A percentile compares a stretch with the other conserved stretches of the same genome.
Evolutionary conservation across 2,888 invertebrate genomes (phyloP).

Genomic region (Carcina quercana): DNA sequence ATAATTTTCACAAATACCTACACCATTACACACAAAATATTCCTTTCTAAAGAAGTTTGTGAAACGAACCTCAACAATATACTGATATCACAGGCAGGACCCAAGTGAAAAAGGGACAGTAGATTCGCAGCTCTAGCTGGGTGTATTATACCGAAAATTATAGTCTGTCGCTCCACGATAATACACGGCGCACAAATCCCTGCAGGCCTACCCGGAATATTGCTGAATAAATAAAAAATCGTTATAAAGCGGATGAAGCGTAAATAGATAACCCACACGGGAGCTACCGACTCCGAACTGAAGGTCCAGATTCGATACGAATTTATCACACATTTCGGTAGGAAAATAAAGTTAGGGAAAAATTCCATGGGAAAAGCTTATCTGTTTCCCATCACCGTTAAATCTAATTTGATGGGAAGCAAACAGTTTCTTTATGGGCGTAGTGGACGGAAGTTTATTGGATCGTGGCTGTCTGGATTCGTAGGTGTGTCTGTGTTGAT

Average conservation of each 20-base stretch:
- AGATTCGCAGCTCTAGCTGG: too few species aligned
- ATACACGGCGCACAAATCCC: conserved; percentile 1
- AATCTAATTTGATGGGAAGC: background rate
- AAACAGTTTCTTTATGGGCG: too few species aligned
- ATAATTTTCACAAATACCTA: too few species aligned
- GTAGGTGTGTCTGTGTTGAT: too few species aligned
- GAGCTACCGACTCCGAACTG: conserved; percentile 4
- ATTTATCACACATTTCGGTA: conserved; percentile 8
- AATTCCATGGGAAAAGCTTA: conserved; percentile 1
- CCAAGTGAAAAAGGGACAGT: too few species aligned
- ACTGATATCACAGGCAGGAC: too few species aligned
- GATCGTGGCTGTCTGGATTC: too few species aligned
- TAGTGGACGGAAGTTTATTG: too few species aligned
- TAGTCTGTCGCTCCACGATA: conserved; percentile 1
- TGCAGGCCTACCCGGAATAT: conserved; percentile 4
- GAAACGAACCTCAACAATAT: too few species aligned
- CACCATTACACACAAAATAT: too few species aligned
- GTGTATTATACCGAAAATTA: background rate
- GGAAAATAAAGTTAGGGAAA: conserved; percentile 4
- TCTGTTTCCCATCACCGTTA: background rate
- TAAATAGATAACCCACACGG: conserved; percentile 12
- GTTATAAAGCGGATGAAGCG: conserved; percentile 8
- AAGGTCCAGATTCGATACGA: conserved; percentile 9
- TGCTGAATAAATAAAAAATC: conserved; percentile 11
- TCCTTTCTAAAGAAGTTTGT: too few species aligned